Evolutionary conservation across 2,113 vertebrate species (phyloP).

Genomic region (Pterocles burchelli): DNA sequence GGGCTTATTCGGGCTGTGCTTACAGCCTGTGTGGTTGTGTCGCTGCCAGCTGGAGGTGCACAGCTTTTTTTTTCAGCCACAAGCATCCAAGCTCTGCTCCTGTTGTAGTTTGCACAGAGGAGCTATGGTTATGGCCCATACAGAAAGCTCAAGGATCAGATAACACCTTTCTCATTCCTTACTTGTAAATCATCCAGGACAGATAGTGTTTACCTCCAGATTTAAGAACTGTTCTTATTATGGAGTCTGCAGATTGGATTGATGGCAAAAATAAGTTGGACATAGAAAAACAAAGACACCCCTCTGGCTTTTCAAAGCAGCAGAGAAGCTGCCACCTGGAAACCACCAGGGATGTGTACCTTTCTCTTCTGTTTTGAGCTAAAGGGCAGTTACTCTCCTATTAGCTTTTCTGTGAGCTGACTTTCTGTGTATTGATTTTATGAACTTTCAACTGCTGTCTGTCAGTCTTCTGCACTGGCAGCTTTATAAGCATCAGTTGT

Average conservation of each 20-base stretch:
- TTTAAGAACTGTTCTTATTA: background rate
- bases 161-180: background rate
- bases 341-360: background rate
- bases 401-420: background rate
- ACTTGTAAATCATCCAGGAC: background rate
- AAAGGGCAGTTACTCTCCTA: background rate
- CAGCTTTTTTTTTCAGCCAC: background rate
- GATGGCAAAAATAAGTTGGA: background rate
- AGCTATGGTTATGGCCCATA: background rate
- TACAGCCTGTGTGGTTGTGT: background rate
- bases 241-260: background rate
- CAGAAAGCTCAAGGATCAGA: background rate
- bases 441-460: background rate
- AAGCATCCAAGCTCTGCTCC: background rate
- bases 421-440: conserved; percentile 11
- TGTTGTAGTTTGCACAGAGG: background rate
- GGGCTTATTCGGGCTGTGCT: background rate
- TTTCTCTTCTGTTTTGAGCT: background rate
- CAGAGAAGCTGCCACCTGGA: background rate
- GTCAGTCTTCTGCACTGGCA: background rate
- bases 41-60: background rate
- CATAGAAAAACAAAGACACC: background rate
- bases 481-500: background rate
- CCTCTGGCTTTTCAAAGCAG: background rate
- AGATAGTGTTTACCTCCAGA: background rate